Percentiles rank a stretch among this genome's conserved stretches.
phyloP scores from a whole-genome alignment of 2,113 vertebrate species.

The Asarcornis scutulata region DNA sequence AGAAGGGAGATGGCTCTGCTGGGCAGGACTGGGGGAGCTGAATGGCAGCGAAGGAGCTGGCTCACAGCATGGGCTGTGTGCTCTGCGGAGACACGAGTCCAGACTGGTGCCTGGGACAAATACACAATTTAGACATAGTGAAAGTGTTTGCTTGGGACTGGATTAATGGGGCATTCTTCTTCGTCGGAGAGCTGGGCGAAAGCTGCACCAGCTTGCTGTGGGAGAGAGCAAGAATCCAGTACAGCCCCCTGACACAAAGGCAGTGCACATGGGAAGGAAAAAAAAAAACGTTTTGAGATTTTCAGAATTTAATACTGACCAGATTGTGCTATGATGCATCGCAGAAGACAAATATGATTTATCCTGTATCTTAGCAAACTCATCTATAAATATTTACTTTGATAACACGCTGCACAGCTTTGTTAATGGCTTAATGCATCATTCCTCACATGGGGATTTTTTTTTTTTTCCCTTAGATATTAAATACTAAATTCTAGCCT shows the following conservation, averaged over 20 bases:
- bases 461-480: background rate
- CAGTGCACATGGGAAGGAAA: background rate
- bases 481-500: background rate
- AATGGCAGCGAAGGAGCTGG: background rate
- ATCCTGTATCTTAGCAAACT: background rate
- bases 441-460: background rate
- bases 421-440: background rate
- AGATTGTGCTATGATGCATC: background rate
- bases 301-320: background rate
- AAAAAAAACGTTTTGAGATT: background rate
- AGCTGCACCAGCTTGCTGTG: background rate
- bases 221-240: background rate
- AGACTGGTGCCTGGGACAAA: background rate
- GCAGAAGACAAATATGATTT: background rate
- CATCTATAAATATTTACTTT: constrained; percentile 9
- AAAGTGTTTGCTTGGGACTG: background rate
- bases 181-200: background rate
- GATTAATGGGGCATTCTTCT: background rate
- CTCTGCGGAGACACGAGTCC: background rate
- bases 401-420: background rate
- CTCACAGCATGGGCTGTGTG: background rate
- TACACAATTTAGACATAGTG: background rate
- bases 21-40: background rate
- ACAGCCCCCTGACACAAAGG: background rate
- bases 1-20: background rate